Base-by-base conservation (phyloP, 2,888 invertebrate species). In the Monopis laevigella region DNA sequence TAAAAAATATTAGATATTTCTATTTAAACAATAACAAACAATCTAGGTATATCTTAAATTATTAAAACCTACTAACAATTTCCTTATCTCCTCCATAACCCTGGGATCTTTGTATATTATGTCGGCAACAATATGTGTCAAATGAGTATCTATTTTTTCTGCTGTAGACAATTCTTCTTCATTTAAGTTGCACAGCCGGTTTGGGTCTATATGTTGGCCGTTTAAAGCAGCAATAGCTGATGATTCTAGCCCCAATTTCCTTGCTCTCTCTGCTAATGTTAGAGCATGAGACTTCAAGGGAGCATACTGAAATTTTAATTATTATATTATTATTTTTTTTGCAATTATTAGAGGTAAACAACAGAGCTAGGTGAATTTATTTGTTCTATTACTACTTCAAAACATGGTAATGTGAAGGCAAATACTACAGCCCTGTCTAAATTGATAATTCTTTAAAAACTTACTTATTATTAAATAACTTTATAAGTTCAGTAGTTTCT, bases 71-170 rank as follows among this genome's bases (percentile, higher is more conserved):
- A 75, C 88, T 83, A 80, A 92, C 88, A 92, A 60, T 49, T 82
- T 80, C 48, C 88, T 84, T 48, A 93, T 80, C 50, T 84, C 82
- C 48, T 88, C 86, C 45, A 95, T 74, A 8, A 91, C 83, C 29
- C 85, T 84, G 44, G 87, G 84, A 61, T 94, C 88, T 58, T 93
- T 94, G 48, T 88, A 86, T 42, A 96, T 88, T 39, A 87, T 81
- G 54, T 94, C 91, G 21, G 93, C 91, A 43, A 95, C 83, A 46
- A 95, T 89, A 59, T 93, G 87, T 40, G 88, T 84, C 4, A 95
- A 69, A 32, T 93, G 91, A 34, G 83, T 77, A 52, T 85, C 82
- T 0, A 95, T 85, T 56, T 88, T 86, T 3, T 84, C 82, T 16
- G 82, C 47, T 6, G 73, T 81, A 32, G 75, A 69, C 49, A 85